Evolutionary conservation across 1,140 invertebrate species (phyloP).

Genomic region (Drosophila kurseongensis): DNA sequence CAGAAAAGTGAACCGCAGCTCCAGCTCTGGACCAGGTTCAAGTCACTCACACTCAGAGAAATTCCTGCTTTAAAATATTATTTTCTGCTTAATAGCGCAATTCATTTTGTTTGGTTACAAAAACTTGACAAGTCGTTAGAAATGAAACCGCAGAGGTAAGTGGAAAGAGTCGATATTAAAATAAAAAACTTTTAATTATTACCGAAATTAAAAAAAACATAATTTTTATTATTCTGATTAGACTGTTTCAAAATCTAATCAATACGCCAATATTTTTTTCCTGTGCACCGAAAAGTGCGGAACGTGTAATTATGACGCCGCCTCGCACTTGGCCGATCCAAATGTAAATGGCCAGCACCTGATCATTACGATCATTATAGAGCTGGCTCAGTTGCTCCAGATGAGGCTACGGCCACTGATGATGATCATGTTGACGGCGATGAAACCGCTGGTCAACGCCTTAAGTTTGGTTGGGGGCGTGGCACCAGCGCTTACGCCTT

Average conservation of each 20-base stretch:
- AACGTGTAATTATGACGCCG: constrained; percentile 75
- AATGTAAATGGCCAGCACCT: constrained; percentile 37
- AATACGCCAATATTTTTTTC: too few relatives aligned
- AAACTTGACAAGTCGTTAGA: too few relatives aligned
- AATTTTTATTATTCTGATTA: too few relatives aligned
- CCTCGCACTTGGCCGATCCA: constrained; percentile 23
- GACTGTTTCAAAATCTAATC: too few relatives aligned
- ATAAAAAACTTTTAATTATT: too few relatives aligned
- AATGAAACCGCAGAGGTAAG: too few relatives aligned
- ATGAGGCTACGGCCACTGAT: neutral
- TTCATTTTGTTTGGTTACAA: too few relatives aligned
- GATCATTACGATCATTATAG: constrained; percentile 40
- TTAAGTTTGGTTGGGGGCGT: constrained; percentile 8
- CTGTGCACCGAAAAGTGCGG: constrained; percentile 17
- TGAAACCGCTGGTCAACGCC: constrained; percentile 13
- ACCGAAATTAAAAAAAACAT: too few relatives aligned
- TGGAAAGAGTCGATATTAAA: too few relatives aligned
- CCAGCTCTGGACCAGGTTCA: neutral
- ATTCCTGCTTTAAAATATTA: neutral
- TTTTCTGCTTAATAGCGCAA: too few relatives aligned
- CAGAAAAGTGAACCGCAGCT: constrained; percentile 9
- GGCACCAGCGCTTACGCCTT: constrained; percentile 1
- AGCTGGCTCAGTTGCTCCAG: constrained; percentile 14
- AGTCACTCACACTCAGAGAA: neutral
- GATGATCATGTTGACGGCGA: constrained; percentile 9